Percentiles rank a stretch among this genome's conserved stretches.
Conservation (phyloP, 2,888 invertebrate species). For the Yponomeuta malinellus region DNA sequence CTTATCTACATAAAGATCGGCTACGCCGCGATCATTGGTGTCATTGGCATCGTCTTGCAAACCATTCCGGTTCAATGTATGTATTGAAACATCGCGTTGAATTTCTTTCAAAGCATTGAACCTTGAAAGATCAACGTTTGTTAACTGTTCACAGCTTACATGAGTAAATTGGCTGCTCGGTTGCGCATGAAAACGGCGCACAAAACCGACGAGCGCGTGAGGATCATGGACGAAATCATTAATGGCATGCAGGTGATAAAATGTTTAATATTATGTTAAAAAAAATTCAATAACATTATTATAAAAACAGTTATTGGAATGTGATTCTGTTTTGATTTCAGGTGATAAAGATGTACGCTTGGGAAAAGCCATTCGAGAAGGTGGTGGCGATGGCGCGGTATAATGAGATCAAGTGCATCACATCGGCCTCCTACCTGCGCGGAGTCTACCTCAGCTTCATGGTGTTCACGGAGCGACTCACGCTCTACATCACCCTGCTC, state of each 20-base stretch:
- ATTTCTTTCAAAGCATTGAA: constrained; percentile 10
- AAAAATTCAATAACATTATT: background rate
- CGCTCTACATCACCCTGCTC: constrained; percentile 87
- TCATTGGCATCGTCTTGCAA: constrained; percentile 83
- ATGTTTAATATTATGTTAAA: background rate
- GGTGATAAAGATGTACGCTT: constrained; percentile 98
- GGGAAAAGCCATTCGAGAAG: constrained; percentile 93
- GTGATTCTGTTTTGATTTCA: constrained; percentile 44
- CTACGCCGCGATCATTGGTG: constrained; percentile 84
- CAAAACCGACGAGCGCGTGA: constrained; percentile 91
- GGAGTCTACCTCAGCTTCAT: constrained; percentile 82
- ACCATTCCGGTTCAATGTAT: constrained; percentile 90
- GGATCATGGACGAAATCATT: constrained; percentile 96
- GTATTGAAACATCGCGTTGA: constrained; percentile 23
- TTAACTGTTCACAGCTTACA: constrained; percentile 65
- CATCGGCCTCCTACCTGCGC: constrained; percentile 78
- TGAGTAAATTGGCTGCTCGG: constrained; percentile 78
- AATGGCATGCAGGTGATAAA: constrained; percentile 89
- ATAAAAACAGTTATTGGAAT: background rate
- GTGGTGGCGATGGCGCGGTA: constrained; percentile 86
- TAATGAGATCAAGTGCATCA: constrained; percentile 78
- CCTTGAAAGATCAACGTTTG: background rate
- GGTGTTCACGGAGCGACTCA: constrained; percentile 90
- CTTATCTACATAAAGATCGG: constrained; percentile 87
- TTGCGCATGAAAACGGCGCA: constrained; percentile 87